Evolutionary conservation across 2,888 invertebrate species (phyloP), one percentile per base, ranked within the genome.

Genomic region (Drosophila imparisetae): DNA sequence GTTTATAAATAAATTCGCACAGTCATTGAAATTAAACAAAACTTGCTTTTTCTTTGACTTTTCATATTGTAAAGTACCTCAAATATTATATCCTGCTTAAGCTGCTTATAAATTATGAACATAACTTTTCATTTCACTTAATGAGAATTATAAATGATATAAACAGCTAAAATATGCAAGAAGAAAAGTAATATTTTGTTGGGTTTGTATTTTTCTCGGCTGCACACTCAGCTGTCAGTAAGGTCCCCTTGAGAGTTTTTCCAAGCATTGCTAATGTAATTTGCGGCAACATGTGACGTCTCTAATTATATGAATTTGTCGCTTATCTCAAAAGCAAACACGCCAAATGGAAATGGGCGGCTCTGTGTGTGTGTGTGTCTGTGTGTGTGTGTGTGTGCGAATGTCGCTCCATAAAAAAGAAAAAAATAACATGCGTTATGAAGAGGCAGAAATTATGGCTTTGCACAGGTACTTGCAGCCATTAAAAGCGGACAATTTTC

Each of bases 251-350:
- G 54, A 32, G 42, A 48, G 38, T 36, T 63, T 65, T 62, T 32
- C 48, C 62, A 52, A 42, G 45, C 70, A 34, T 58, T 60, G 68
- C 80, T 75, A 84, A 77, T 85, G 85, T 77, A 84, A 78, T 77
- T 81, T 78, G 66, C 78, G 82, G 74, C 82, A 82, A 79, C 79
- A 89, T 79, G 72, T 85, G 88, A 84, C 76, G 78, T 72, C 75
- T 75, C 86, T 85, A 86, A 89, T 89, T 87, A 89, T 84, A 81
- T 78, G 85, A 89, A 81, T 89, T 86, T 86, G 74, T 74, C 72
- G 89, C 87, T 86, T 89, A 89, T 89, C 87, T 81, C 72, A 64
- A 75, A 75, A 72, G 84, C 72, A 81, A 89, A 81, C 85, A 80
- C 72, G 80, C 70, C 82, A 85, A 86, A 81, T 86, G 80, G 71